Conservation (phyloP, 1,140 invertebrate genomes). For the Portunus trituberculatus region DNA sequence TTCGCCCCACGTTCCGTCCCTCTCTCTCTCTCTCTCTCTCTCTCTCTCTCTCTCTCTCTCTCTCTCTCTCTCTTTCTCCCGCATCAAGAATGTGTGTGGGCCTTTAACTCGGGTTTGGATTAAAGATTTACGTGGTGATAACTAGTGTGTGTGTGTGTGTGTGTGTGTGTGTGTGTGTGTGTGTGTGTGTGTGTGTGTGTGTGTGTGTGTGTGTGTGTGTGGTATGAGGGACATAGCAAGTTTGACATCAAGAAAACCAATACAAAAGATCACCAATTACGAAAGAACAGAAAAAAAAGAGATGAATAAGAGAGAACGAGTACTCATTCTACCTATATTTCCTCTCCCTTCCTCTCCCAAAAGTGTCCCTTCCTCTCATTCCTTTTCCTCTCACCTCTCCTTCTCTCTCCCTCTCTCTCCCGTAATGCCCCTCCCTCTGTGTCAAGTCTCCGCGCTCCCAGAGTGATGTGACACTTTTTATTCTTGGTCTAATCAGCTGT, state of each 20-base stretch:
- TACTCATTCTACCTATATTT: background rate
- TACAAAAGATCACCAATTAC: too few species aligned
- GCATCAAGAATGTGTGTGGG: background rate
- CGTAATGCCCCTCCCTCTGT: background rate
- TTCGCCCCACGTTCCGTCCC: too few species aligned
- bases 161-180: slow-evolving; percentile 9
- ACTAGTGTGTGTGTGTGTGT: background rate
- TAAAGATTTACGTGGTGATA: too few species aligned
- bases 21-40: background rate
- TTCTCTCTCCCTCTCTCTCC: background rate
- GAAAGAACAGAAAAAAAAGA: too few species aligned
- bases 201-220: background rate
- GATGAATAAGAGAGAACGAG: too few species aligned
- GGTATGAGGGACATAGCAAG: too few species aligned
- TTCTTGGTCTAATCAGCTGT: background rate
- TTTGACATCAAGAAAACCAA: too few species aligned
- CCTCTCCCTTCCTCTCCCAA: background rate
- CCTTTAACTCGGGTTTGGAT: background rate
- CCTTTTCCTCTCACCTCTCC: background rate
- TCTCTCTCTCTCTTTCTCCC: background rate
- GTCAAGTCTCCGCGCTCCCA: background rate
- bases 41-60: background rate
- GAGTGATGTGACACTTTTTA: background rate
- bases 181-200: slow-evolving; percentile 25
- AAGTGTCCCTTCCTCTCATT: background rate